phyloP scores from a whole-genome alignment of 2,797 vertebrate species.

The Pseudochaenichthys georgianus region DNA sequence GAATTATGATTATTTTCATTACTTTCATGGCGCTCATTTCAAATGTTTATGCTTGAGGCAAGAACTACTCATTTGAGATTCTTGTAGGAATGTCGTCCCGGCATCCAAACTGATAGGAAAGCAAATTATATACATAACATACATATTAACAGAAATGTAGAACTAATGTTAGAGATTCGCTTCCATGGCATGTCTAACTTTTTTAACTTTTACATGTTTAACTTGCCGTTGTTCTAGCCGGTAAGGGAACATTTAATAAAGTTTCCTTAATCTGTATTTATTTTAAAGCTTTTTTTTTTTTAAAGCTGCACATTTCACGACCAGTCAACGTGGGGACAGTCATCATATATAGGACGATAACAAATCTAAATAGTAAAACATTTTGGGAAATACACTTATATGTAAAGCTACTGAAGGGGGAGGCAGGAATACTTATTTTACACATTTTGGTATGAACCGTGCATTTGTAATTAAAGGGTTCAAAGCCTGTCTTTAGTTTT shows the following conservation, averaged over 20 bases:
- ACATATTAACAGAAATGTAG: slow-evolving; percentile 15
- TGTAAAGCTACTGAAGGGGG: too few species aligned
- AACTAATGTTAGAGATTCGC: neutral
- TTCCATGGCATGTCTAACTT: too few species aligned
- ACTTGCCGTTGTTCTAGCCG: neutral
- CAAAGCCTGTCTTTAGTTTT: too few species aligned
- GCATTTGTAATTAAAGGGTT: too few species aligned
- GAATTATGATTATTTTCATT: slow-evolving; percentile 12
- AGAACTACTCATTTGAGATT: slow-evolving; percentile 11
- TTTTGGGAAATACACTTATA: neutral
- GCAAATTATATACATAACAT: neutral
- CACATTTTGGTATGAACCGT: too few species aligned
- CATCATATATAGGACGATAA: neutral
- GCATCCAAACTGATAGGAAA: slow-evolving; percentile 13
- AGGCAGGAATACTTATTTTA: neutral
- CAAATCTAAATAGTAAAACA: neutral
- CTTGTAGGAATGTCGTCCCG: neutral
- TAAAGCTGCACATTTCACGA: neutral
- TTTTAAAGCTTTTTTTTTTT: neutral
- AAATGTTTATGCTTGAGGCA: slow-evolving; percentile 11
- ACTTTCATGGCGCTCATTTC: slow-evolving; percentile 17
- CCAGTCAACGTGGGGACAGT: neutral
- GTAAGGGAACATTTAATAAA: neutral
- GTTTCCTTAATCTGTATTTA: neutral
- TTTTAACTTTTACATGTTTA: too few species aligned